Evolutionary conservation across 2,113 vertebrate genomes (phyloP), one percentile per base, ranked within the genome.

Genomic region (Lasiurus cinereus): DNA sequence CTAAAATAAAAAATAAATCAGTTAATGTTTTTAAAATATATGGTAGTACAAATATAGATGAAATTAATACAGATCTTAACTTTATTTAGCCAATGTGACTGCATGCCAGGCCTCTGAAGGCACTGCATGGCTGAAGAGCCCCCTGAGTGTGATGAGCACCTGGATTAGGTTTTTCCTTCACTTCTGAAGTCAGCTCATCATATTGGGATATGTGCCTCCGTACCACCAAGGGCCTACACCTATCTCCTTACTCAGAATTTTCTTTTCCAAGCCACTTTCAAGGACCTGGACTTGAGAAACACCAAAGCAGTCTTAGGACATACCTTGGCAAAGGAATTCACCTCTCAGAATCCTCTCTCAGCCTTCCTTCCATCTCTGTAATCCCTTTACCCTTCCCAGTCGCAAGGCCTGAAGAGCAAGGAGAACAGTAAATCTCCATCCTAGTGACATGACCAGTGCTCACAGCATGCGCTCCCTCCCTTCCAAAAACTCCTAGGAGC

Each of bases 401-500:
- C 36, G 76, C 62, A 39, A 29, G 62, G 89, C 54, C 62, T n/a
- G 33, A 46, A 11, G 10, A 70, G 46, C 50, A 9, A 66, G 19
- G 6, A 22, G 76, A 82, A 79, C 88, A 43, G 67, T 74, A 84
- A 85, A 48, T 91, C 70, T 89, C 76, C 67, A 3, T 83, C 72
- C 77, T 52, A 67, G 74, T 46, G 80, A 52, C 6, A 64, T 29
- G 62, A 72, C 93, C 22, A 33, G 70, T 21, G 15, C 77, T 83
- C 78, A 48, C 19, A 36, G 56, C 39, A 15, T 36, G 54, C 79
- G 82, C 21, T 59, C 36, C 64, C n/a, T 92, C 14, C 24, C 80
- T 84, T 87, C 87, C 87, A 92, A 59, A 91, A 86, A 69, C 80
- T 86, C 93, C 64, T 3, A 4, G 50, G 77, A 86, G 72, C 76